Conservation (phyloP, 2,797 vertebrate genomes). For the Acipenser transmontanus region DNA sequence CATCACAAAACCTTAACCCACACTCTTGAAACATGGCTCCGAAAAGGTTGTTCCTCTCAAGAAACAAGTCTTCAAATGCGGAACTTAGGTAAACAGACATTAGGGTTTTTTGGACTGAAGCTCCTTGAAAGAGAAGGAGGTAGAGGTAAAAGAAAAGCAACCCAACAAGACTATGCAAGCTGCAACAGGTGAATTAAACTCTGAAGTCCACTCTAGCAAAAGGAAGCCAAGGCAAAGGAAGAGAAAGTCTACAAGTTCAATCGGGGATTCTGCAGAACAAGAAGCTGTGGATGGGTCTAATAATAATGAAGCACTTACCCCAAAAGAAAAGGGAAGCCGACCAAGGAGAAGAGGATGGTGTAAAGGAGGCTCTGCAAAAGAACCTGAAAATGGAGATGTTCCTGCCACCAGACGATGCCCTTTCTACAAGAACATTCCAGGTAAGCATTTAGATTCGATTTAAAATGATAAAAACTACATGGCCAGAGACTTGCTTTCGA, state of each 20-base stretch:
- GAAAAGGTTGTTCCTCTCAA: slow-evolving; percentile 19
- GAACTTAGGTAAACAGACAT: slow-evolving; percentile 87
- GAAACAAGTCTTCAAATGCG: slow-evolving; percentile 42
- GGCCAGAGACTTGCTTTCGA: too few relatives aligned
- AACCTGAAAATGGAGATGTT: slow-evolving; percentile 12
- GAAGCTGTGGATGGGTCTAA: slow-evolving; percentile 24
- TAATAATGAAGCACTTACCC: slow-evolving; percentile 22
- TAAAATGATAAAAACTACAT: too few relatives aligned
- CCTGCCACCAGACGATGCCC: slow-evolving; percentile 61
- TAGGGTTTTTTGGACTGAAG: slow-evolving; percentile 88
- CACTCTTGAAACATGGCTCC: slow-evolving; percentile 27
- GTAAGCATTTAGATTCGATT: slow-evolving; percentile 50
- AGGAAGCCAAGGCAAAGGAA: slow-evolving; percentile 39
- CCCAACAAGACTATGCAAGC: neutral
- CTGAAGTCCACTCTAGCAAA: slow-evolving; percentile 28
- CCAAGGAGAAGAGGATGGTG: slow-evolving; percentile 56
- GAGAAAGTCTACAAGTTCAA: slow-evolving; percentile 51
- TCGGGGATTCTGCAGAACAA: slow-evolving; percentile 39
- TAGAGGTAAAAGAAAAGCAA: slow-evolving; percentile 27
- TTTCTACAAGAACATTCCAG: slow-evolving; percentile 95
- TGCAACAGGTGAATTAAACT: slow-evolving; percentile 7
- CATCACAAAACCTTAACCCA: slow-evolving; percentile 6
- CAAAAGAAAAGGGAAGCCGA: slow-evolving; percentile 22
- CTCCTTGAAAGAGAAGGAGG: slow-evolving; percentile 60
- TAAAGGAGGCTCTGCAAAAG: slow-evolving; percentile 39